phyloP scores from a whole-genome alignment of 2,797 vertebrate species.

The Discoglossus pictus region DNA sequence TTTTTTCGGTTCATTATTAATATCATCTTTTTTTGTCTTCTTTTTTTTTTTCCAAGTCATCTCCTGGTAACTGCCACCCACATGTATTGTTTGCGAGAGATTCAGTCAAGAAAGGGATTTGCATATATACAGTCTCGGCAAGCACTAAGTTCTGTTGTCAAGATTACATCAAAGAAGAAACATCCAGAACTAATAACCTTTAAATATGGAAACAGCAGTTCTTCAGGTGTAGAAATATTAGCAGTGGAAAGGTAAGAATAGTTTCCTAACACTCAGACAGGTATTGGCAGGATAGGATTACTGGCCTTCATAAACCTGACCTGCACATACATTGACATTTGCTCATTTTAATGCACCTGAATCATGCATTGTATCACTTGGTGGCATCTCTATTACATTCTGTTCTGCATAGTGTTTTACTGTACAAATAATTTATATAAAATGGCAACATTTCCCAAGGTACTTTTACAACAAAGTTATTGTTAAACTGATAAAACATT shows the following conservation, averaged over 20 bases:
- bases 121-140: slow-evolving; percentile 97
- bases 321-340: too few species aligned
- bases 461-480: too few species aligned
- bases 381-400: too few species aligned
- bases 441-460: too few species aligned
- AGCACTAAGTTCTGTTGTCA: slow-evolving; percentile 93
- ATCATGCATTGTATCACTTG: too few species aligned
- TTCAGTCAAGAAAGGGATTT: slow-evolving; percentile 89
- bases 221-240: slow-evolving; percentile 89
- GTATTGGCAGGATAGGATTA: too few species aligned
- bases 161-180: slow-evolving; percentile 99
- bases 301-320: too few species aligned
- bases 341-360: too few species aligned
- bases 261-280: neutral
- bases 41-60: slow-evolving; percentile 73
- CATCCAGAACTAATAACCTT: slow-evolving; percentile 98
- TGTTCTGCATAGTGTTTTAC: too few species aligned
- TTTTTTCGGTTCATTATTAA: neutral
- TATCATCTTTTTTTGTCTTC: too few species aligned
- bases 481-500: too few species aligned
- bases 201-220: slow-evolving; percentile 94
- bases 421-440: too few species aligned
- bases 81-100: slow-evolving; percentile 98
- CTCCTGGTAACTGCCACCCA: slow-evolving; percentile 93
- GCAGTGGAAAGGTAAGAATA: slow-evolving; percentile 91